These are phyloP conservation scores for Phytoseiulus persimilis DNA, from an alignment of 2,888 invertebrate genomes.

Conservation along the genomic window DNA sequence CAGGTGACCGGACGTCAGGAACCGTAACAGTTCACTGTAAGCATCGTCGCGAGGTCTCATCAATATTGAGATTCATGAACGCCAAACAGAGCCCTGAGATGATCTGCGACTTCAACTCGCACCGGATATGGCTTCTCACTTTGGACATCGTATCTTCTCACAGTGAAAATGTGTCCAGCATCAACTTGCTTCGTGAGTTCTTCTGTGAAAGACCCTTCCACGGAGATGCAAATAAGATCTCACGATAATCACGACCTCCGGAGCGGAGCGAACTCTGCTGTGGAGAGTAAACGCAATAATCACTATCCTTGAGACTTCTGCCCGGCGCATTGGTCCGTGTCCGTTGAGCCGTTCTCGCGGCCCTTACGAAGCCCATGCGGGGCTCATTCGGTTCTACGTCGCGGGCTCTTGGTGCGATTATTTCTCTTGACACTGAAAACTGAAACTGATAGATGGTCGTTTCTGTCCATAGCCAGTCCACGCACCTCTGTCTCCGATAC, in stretches of 20 bases:
- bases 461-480: not conserved
- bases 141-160: not conserved
- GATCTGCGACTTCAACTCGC: not conserved
- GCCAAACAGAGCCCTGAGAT: no score
- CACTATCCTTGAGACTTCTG: no score
- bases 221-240: not conserved
- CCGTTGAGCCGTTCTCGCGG: no score
- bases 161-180: conserved; percentile 21
- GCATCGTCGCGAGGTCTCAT: no score
- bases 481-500: not conserved
- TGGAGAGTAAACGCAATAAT: not conserved
- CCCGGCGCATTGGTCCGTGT: not conserved
- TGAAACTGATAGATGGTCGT: conserved; percentile 12
- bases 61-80: no score
- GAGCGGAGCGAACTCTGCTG: conserved; percentile 12
- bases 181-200: conserved; percentile 8
- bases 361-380: not conserved
- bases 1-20: no score
- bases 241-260: conserved; percentile 16
- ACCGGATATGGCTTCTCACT: not conserved
- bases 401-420: not conserved
- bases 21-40: no score
- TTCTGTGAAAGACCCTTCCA: not conserved
- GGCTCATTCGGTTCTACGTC: not conserved
- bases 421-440: no score